Base-by-base conservation (phyloP, 2,888 invertebrate species). In the Drosophila putrida region DNA sequence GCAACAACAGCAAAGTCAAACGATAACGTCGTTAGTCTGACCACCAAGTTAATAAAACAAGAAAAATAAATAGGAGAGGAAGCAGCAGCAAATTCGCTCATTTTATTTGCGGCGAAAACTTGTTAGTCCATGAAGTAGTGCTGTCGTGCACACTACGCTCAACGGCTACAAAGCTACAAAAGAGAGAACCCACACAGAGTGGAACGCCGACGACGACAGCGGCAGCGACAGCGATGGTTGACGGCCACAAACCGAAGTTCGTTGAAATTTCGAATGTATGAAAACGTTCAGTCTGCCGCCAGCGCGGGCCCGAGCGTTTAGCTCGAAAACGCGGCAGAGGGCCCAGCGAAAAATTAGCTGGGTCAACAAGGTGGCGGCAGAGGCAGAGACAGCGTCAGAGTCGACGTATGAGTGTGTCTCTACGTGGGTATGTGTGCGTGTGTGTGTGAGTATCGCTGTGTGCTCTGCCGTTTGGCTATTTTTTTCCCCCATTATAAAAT, bases 221-320 rank as follows among this genome's bases (percentile, higher is more conserved):
- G 69, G 71, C 83, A 68, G 20, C 20, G 20, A 20, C 85, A 62
- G 63, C 47, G 63, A 41, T 63, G 71, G 79, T 62, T 62, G 72
- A 69, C 68, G 74, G 65, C 73, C 78, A 72, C 86, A 83, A 57
- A 80, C 78, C 75, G 78, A 84, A 78, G 82, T 85, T 87, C 73
- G 82, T 79, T 77, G 82, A 88, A 88, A 88, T 80, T 82, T 83
- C 61, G 74, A 85, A 80, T 79, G 88, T 84, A 79, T 77, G 85
- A 77, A 85, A 85, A 83, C 70, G 61, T 88, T 83, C 88, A 83
- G 82, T 83, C 85, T 82, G 88, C 88, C 85, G 88, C 80, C 82
- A 88, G 85, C 82, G 77, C 85, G 88, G 85, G 79, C 63, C 82
- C 81, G 81, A 77, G 86, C 83, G 78, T 74, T 79, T 80, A 78